These are phyloP conservation scores for Chrysomallon squamiferum DNA, from an alignment of 1,140 invertebrate genomes.

Conservation along the genomic window DNA sequence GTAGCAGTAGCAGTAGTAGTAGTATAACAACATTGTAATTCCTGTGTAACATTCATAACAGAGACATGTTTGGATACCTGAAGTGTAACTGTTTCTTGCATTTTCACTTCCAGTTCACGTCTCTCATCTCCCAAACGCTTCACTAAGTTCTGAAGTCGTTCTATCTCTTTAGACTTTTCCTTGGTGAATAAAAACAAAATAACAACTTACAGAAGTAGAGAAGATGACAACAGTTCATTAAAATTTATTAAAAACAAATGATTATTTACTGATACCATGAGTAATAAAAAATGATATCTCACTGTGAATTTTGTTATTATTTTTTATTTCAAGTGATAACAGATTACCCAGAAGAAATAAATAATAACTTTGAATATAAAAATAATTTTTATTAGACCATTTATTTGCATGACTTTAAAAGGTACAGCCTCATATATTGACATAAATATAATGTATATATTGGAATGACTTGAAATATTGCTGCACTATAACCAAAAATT, in stretches of 20 bases:
- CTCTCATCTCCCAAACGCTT: slow-evolving; percentile 20
- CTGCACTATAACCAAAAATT: too few relatives aligned
- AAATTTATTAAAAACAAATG: neutral
- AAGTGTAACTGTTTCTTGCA: slow-evolving; percentile 24
- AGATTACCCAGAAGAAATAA: neutral
- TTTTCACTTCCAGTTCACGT: slow-evolving; percentile 12
- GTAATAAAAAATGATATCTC: neutral
- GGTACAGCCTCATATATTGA: too few relatives aligned
- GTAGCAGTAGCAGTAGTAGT: too few relatives aligned
- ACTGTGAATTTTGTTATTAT: neutral
- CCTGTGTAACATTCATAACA: too few relatives aligned
- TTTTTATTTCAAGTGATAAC: neutral
- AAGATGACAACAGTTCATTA: too few relatives aligned
- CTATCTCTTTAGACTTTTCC: slow-evolving; percentile 36
- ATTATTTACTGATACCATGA: neutral
- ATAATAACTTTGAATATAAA: neutral
- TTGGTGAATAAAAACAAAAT: slow-evolving; percentile 14
- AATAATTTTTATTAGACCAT: neutral
- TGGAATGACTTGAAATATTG: too few relatives aligned
- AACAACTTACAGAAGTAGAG: too few relatives aligned
- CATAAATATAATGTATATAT: too few relatives aligned
- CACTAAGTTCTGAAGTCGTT: slow-evolving; percentile 20
- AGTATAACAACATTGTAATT: too few relatives aligned
- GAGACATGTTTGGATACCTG: too few relatives aligned
- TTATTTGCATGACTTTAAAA: too few relatives aligned